Percentiles rank a stretch among this genome's conserved stretches.
Conservation (phyloP, 2,888 invertebrate genomes). For the Eurytoma adleriae region DNA sequence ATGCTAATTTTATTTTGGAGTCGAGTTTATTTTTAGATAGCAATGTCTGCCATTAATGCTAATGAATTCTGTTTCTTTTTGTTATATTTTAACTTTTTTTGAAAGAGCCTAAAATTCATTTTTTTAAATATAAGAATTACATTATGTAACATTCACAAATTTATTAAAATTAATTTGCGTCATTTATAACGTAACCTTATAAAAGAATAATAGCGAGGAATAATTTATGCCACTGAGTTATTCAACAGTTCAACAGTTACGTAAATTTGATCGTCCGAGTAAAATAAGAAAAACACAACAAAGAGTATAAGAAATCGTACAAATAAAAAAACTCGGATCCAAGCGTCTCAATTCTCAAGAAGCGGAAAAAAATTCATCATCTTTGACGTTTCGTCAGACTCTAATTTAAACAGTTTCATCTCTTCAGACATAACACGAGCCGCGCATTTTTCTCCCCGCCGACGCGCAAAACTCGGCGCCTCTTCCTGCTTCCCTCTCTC, state of each 20-base stretch:
- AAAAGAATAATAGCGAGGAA: background rate
- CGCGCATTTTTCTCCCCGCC: slow-evolving; percentile 21
- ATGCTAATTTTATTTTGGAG: slow-evolving; percentile 5
- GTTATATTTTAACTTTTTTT: background rate
- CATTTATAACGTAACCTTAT: slow-evolving; percentile 12
- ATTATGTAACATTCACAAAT: background rate
- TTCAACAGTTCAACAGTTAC: background rate
- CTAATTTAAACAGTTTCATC: slow-evolving; percentile 17
- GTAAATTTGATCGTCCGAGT: background rate
- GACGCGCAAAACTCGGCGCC: background rate
- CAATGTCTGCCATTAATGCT: background rate
- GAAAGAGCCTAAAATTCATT: no score
- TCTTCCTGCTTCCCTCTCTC: background rate
- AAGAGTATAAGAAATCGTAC: background rate
- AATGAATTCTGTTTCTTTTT: background rate
- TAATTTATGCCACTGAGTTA: slow-evolving; percentile 11
- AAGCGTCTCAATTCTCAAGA: background rate
- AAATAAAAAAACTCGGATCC: background rate
- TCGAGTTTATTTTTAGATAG: background rate
- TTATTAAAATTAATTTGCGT: slow-evolving; percentile 27
- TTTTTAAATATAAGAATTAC: no score
- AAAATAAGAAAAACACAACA: no score
- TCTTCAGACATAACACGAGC: background rate
- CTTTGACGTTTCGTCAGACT: background rate
- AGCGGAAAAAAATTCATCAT: no score